These are phyloP conservation scores for Acropora tenuis DNA, from an alignment of 64 coral and sea anemone species.

Conservation along the genomic window DNA sequence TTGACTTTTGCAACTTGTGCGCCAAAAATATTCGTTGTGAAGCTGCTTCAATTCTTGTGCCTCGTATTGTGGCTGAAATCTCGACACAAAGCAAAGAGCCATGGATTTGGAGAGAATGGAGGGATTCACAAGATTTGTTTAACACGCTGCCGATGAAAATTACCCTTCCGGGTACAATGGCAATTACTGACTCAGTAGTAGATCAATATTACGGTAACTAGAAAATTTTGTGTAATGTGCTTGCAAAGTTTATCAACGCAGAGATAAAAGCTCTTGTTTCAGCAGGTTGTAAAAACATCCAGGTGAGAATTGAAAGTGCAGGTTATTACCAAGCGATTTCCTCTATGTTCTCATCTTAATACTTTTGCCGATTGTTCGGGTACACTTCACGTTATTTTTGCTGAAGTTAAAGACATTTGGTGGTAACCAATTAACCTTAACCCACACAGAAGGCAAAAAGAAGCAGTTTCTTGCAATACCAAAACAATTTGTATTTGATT, in stretches of 20 bases:
- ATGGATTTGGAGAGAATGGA: constrained; percentile 69
- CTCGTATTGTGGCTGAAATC: constrained; percentile 56
- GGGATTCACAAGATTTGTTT: constrained; percentile 42
- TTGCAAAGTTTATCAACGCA: constrained; percentile 61
- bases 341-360: no score
- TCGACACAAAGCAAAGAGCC: constrained; percentile 29
- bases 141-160: constrained; percentile 65
- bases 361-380: no score
- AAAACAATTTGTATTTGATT: no score
- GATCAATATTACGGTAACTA: constrained; percentile 72
- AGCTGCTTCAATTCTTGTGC: constrained; percentile 41
- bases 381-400: background rate
- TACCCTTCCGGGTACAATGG: constrained; percentile 82
- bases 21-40: constrained; percentile 58
- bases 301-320: constrained; percentile 43
- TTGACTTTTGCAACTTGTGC: constrained; percentile 80
- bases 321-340: background rate
- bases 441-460: no score
- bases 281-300: constrained; percentile 86
- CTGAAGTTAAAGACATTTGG: background rate
- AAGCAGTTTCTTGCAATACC: no score
- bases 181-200: constrained; percentile 62
- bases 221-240: constrained; percentile 14
- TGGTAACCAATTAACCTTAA: no score
- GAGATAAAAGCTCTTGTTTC: constrained; percentile 72